Conservation (phyloP, 2,888 invertebrate species). For the Fragum fragum region DNA sequence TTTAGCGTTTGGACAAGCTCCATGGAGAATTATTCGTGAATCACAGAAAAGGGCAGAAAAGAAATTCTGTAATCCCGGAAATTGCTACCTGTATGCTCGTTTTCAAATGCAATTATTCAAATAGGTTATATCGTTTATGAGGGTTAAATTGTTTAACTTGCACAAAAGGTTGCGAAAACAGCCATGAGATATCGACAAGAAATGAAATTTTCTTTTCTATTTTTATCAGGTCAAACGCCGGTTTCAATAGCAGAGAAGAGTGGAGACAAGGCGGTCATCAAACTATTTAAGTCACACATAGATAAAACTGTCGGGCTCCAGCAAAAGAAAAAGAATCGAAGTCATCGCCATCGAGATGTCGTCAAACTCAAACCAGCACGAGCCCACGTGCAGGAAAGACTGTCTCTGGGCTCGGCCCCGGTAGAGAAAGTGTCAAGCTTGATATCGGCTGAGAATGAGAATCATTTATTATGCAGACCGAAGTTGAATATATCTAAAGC, state of each 20-base stretch:
- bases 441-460: not conserved
- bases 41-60: no score
- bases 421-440: constrained; percentile 36
- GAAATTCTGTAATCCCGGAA: no score
- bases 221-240: constrained; percentile 69
- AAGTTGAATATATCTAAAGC: not conserved
- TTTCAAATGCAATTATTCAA: no score
- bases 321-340: constrained; percentile 50
- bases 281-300: constrained; percentile 58
- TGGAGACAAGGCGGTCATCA: constrained; percentile 52
- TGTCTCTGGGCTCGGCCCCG: constrained; percentile 60
- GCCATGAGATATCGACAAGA: no score
- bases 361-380: constrained; percentile 17
- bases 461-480: not conserved
- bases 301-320: constrained; percentile 38
- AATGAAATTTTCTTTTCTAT: not conserved
- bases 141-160: no score
- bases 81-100: no score
- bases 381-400: constrained; percentile 29
- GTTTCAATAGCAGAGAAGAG: constrained; percentile 62
- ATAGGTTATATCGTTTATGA: no score
- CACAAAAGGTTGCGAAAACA: no score
- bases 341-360: constrained; percentile 55
- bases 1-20: no score
- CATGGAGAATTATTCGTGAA: no score